phyloP scores from a whole-genome alignment of 2,113 vertebrate genomes.

The Myodes glareolus region DNA sequence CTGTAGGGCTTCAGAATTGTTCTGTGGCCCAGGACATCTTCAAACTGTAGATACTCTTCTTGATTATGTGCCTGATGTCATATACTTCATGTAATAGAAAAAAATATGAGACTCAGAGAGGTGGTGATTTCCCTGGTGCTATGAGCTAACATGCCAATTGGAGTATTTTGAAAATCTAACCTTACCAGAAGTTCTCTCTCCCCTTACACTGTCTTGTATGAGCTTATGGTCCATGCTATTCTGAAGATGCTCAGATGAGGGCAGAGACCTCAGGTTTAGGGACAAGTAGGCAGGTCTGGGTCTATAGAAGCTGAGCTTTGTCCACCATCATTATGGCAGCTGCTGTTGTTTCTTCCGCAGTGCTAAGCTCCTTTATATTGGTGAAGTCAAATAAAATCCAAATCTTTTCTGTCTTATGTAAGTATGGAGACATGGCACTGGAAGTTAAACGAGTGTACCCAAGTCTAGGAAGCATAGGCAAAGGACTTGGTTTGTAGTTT shows the following conservation, averaged over 20 bases:
- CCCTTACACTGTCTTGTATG: neutral
- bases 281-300: neutral
- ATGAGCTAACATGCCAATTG: neutral
- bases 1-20: neutral
- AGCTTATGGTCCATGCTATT: neutral
- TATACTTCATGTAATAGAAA: neutral
- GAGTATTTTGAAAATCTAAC: too few species aligned
- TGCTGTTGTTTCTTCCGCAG: neutral
- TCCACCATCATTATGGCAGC: neutral
- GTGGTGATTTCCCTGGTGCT: neutral
- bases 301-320: neutral
- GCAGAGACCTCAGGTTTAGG: neutral
- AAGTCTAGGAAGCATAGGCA: neutral
- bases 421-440: neutral
- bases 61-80: neutral
- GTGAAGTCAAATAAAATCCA: neutral
- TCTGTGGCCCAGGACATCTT: neutral
- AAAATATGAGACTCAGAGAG: neutral
- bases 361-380: neutral
- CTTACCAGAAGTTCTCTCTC: neutral
- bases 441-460: neutral
- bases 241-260: neutral
- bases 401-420: neutral
- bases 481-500: neutral
- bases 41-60: neutral